Evolutionary conservation across 2,888 invertebrate species (phyloP).

Genomic region (Ormyrus rosae): DNA sequence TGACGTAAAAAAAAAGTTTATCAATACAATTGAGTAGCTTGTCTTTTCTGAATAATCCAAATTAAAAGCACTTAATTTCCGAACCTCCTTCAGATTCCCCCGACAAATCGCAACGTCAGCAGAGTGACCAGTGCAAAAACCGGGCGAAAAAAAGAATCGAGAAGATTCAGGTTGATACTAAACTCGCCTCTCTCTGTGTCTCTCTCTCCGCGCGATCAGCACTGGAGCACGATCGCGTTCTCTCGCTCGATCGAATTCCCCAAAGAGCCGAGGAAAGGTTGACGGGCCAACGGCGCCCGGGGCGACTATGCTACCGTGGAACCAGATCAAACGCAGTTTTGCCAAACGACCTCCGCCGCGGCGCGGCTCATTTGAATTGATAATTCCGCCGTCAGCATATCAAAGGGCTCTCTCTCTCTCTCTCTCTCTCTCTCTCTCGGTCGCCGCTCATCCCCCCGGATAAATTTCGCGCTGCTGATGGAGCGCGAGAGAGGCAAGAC

Average conservation of each 20-base stretch:
- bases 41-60: too few species aligned
- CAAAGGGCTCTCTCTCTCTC: conserved; percentile 68
- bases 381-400: conserved; percentile 74
- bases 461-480: conserved; percentile 9
- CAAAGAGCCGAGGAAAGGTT: conserved; percentile 30
- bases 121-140: too few species aligned
- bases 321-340: conserved; percentile 75
- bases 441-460: conserved; percentile 10
- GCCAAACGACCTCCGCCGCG: conserved; percentile 67
- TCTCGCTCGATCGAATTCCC: conserved; percentile 15
- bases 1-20: too few species aligned
- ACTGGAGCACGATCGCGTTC: neutral
- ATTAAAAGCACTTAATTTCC: too few species aligned
- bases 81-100: too few species aligned
- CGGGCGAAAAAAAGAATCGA: neutral
- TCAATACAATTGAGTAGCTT: too few species aligned
- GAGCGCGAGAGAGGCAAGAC: neutral
- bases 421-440: neutral
- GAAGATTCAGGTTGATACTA: conserved; percentile 16
- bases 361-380: conserved; percentile 73
- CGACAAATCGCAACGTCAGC: too few species aligned
- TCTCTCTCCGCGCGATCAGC: neutral
- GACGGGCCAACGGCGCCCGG: conserved; percentile 32
- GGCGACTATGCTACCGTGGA: conserved; percentile 15
- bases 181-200: too few species aligned